Conservation (phyloP, 2,888 invertebrate species). For the Caenorhabditis sp. region DNA sequence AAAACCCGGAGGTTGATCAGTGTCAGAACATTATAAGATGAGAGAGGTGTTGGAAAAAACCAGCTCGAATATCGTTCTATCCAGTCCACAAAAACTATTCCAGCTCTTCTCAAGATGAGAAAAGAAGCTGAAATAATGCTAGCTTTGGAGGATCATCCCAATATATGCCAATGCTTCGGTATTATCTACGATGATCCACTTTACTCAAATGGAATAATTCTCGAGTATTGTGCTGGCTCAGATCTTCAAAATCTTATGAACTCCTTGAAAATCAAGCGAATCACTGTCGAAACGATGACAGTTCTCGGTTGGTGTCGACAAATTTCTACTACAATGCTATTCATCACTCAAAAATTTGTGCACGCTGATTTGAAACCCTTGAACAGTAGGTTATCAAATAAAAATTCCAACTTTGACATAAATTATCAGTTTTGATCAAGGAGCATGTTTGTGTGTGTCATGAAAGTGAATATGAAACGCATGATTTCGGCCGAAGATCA, state of each 20-base stretch:
- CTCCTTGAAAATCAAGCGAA: background rate
- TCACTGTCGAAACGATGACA: conserved; percentile 17
- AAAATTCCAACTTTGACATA: background rate
- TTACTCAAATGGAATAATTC: conserved; percentile 19
- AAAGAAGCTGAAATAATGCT: background rate
- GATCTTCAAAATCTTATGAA: conserved; percentile 19
- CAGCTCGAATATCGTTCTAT: no score
- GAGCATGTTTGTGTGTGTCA: conserved; percentile 26
- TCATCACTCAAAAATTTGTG: conserved; percentile 13
- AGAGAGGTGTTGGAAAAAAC: no score
- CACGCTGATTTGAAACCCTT: conserved; percentile 32
- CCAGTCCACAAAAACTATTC: background rate
- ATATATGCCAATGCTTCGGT: conserved; percentile 14
- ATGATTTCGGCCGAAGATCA: background rate
- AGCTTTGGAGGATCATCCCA: background rate
- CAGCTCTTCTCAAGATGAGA: background rate
- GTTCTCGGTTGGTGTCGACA: conserved; percentile 28
- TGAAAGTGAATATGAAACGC: background rate
- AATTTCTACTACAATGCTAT: conserved; percentile 12
- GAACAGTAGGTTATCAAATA: conserved; percentile 4
- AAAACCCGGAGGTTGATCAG: no score
- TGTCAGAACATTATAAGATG: no score
- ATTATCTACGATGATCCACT: conserved; percentile 6
- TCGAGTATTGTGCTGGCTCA: conserved; percentile 33
- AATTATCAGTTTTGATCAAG: conserved; percentile 14